Evolutionary conservation across 2,888 invertebrate species (phyloP), one percentile per base, ranked within the genome.

Genomic region (Archips crataeganus): DNA sequence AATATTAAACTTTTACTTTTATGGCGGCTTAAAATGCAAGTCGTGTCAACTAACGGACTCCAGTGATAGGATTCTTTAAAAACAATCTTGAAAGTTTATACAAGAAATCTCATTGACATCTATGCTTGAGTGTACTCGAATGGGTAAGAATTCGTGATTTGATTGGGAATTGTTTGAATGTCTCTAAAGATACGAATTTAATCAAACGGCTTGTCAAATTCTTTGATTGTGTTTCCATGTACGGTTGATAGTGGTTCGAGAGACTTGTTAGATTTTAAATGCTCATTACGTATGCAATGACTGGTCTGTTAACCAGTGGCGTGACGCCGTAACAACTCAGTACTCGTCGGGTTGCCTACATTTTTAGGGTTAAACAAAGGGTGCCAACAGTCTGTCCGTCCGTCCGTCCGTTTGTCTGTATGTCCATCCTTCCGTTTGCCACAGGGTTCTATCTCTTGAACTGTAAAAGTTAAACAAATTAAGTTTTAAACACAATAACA

Each of bases 1-100:
- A 90, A 92, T 91, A 91, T 89, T 85, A 88, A 89, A 93, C 90
- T 93, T 91, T 93, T 94, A 92, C 91, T 94, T 93, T 93, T 93
- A 91, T 89, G 84, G 81, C 78, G 84, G 81, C 86, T 92, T 92
- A 88, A 90, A 90, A 90, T 88, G 86, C 88, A 88, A 90, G 85
- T 87, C 84, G 87, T 87, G 93, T 92, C 85, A 86, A 79, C 83
- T 87, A 87, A 90, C 88, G 87, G 88, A 78, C 83, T 81, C 81
- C 75, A 79, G 80, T 49, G 15, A 61, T 61, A 51, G 13, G 36
- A 23, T 61, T 54, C 34, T 57, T 67, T 54, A 47, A 59, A 61
- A 64, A 74, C 64, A 70, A 74, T 70, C 57, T 54, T 39, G 11
- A 47, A n/a, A 9, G 39, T 49, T 69, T 34, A 49, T 51, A 66